phyloP scores from a whole-genome alignment of 2,113 vertebrate species.

The Carassius gibelio region DNA sequence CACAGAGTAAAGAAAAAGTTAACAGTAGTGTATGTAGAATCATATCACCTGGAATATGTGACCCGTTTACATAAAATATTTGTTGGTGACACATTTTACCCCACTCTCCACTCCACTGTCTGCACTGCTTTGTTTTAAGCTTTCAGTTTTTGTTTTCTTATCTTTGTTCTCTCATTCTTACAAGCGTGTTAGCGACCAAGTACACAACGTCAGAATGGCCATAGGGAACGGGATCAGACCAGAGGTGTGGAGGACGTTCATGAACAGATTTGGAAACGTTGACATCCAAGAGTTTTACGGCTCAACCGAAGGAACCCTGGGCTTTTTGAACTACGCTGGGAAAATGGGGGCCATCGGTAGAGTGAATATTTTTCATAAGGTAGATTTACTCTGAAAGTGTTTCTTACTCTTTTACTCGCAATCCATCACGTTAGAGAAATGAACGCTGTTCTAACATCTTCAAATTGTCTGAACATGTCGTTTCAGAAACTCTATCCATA shows the following conservation, averaged over 20 bases:
- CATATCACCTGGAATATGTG: no score
- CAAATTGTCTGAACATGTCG: neutral
- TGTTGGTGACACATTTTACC: neutral
- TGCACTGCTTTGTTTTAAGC: neutral
- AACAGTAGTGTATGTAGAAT: no score
- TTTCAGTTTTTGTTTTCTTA: neutral
- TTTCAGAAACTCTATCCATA: conserved; percentile 56
- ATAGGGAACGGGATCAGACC: conserved; percentile 82
- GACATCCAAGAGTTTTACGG: conserved; percentile 80
- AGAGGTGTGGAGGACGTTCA: conserved; percentile 83
- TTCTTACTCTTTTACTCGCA: neutral
- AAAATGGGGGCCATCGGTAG: conserved; percentile 82
- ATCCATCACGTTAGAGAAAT: neutral
- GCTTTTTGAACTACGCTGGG: conserved; percentile 75
- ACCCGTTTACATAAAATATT: no score
- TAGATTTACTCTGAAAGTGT: conserved; percentile 55
- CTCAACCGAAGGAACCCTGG: conserved; percentile 81
- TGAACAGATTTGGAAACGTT: conserved; percentile 79
- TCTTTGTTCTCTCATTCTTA: conserved; percentile 1
- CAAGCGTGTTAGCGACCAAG: conserved; percentile 76
- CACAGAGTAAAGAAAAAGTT: no score
- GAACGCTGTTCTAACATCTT: neutral
- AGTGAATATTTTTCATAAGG: conserved; percentile 71
- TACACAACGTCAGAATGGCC: conserved; percentile 81
- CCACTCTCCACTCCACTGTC: neutral